Conservation (phyloP, 2,888 invertebrate genomes). For the Pyrocoelia pectoralis region DNA sequence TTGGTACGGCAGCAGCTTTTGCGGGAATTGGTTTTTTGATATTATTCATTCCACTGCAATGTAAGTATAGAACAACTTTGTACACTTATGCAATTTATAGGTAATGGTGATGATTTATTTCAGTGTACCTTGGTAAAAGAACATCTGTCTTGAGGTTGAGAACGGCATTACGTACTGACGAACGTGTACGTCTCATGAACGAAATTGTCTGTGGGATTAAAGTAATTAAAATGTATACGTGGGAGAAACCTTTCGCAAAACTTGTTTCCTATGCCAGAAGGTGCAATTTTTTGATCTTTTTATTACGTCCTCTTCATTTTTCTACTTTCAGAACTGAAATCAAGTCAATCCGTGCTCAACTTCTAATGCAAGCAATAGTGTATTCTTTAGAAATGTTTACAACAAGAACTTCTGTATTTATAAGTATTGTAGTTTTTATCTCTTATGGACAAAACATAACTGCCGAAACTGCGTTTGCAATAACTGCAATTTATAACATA, state of each 20-base stretch:
- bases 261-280: conserved; percentile 80
- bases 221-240: conserved; percentile 97
- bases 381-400: conserved; percentile 88
- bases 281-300: conserved; percentile 48
- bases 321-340: conserved; percentile 70
- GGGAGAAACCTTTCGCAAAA: conserved; percentile 90
- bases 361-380: conserved; percentile 79
- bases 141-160: conserved; percentile 57
- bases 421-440: conserved; percentile 81
- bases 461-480: conserved; percentile 86
- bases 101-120: conserved; percentile 17
- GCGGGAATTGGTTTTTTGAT: conserved; percentile 60
- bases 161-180: conserved; percentile 71
- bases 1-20: conserved; percentile 56
- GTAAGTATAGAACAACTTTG: too few species aligned
- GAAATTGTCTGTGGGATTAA: conserved; percentile 79
- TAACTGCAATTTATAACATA: conserved; percentile 90
- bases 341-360: conserved; percentile 75
- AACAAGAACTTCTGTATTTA: conserved; percentile 85
- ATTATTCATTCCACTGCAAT: conserved; percentile 56
- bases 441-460: conserved; percentile 75
- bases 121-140: conserved; percentile 55
- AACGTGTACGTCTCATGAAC: conserved; percentile 72
- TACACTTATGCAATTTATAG: too few species aligned
- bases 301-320: neutral